Evolutionary conservation across 2,797 vertebrate species (phyloP), one percentile per base, ranked within the genome.

Genomic region (Myotis findleyi): DNA sequence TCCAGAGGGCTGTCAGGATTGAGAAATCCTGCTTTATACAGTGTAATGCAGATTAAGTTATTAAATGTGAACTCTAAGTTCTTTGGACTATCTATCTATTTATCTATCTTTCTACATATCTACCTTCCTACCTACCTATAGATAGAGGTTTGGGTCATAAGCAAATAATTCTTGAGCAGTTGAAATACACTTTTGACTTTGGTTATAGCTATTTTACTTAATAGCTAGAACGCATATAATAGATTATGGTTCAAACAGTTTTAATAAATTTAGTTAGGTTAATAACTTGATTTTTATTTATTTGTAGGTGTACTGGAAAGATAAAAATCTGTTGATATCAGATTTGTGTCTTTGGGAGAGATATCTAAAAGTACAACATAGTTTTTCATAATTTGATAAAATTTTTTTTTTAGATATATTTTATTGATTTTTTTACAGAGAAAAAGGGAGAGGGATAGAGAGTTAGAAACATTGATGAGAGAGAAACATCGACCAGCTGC

Each of bases 301-400:
- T 96, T 87, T 73, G 57, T 62, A 94, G 33, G 73, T 97, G 88
- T 94, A 91, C 20, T 94, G 85, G 36, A 92, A 96, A 96, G 79
- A 68, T 47, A 97, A 96, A 92, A 97, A 98, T 97, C 92, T 92
- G 66, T 68, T 98, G 85, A 89, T 96, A 97, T 97, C 94, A 98
- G 90, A 93, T 97, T 93, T 97, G 68, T 97, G 62, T 96, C 95
- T 96, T 82, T 83, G 96, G 83, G 93, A 95, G 81, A 97, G 75
- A 36, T 96, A 96, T 93, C 97, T 97, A 89, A 82, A 97, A 96
- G 94, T 96, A 71, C 97, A 97, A 89, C 88, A 57, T 79, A 64
- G 89, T 82, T 64, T 85, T 97, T 87, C 80, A 97, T 96, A 98
- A 94, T 95, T 95, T 76, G 36, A 90, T 53, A 95, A 96, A 96